Evolutionary conservation across 2,113 vertebrate genomes (phyloP).

Genomic region (Cepphus grylle): DNA sequence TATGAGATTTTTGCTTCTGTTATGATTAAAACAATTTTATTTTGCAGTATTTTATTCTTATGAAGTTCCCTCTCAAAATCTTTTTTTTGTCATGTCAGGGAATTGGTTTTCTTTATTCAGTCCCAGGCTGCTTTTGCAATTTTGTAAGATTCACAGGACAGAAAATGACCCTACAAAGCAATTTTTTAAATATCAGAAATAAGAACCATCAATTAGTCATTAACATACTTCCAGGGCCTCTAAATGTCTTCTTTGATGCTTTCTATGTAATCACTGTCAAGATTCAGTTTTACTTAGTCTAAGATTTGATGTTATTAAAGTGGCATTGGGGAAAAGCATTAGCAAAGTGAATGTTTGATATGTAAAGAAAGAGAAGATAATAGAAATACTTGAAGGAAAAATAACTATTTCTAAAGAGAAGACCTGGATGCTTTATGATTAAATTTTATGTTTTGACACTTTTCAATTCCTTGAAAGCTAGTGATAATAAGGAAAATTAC

Average conservation of each 20-base stretch:
- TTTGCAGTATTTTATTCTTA: not conserved
- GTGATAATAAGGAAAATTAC: constrained; percentile 22
- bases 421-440: not conserved
- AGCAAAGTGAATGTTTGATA: not conserved
- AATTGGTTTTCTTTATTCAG: not conserved
- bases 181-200: not conserved
- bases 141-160: not conserved
- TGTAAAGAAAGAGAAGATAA: not conserved
- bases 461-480: constrained; percentile 25
- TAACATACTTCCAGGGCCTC: not conserved
- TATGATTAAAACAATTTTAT: not conserved
- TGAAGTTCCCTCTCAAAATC: not conserved
- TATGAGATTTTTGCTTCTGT: not conserved
- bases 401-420: not conserved
- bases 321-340: not conserved
- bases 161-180: not conserved
- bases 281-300: not conserved
- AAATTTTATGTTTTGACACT: constrained; percentile 24
- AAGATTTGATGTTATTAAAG: not conserved
- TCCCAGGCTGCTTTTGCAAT: not conserved
- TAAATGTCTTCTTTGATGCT: not conserved
- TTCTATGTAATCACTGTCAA: not conserved
- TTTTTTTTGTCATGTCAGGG: not conserved
- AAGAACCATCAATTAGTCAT: not conserved
- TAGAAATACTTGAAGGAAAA: constrained; percentile 16